A percentile compares a stretch with the other conserved stretches of the same genome.
These are phyloP conservation scores for Dasysyrphus albostriatus DNA, from an alignment of 2,888 invertebrate genomes.

Conservation along the genomic window DNA sequence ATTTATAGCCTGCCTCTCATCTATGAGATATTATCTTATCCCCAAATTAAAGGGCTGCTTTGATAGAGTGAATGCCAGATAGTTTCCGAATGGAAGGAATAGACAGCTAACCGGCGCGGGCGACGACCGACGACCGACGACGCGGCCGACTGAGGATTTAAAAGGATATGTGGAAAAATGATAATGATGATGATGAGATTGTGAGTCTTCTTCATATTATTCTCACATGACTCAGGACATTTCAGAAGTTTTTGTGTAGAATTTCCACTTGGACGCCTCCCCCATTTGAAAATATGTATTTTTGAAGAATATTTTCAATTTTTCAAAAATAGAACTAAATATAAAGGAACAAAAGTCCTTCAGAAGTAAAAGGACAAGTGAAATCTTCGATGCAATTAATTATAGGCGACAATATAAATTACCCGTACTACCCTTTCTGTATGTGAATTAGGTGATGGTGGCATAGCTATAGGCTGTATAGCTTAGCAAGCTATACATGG, in stretches of 20 bases:
- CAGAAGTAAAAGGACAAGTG: constrained; percentile 55
- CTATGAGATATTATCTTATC: constrained; percentile 57
- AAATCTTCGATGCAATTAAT: constrained; percentile 72
- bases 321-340: constrained; percentile 31
- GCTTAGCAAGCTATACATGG: background rate
- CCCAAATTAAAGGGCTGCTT: constrained; percentile 62
- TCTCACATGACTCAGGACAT: constrained; percentile 56
- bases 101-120: background rate
- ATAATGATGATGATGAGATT: constrained; percentile 44
- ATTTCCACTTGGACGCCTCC: constrained; percentile 74
- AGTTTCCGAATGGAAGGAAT: constrained; percentile 63
- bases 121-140: too few species aligned
- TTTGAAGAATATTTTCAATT: constrained; percentile 64
- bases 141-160: constrained; percentile 13
- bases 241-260: constrained; percentile 32
- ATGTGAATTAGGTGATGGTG: constrained; percentile 31
- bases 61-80: constrained; percentile 70
- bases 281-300: constrained; percentile 33
- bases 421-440: constrained; percentile 52
- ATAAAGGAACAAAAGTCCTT: background rate
- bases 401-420: constrained; percentile 74
- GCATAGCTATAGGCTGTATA: background rate
- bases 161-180: constrained; percentile 61
- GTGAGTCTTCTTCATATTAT: constrained; percentile 1
- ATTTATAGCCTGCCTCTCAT: constrained; percentile 60